Base-by-base conservation (phyloP, 2,888 invertebrate genomes). In the Synanthedon tipuliformis region DNA sequence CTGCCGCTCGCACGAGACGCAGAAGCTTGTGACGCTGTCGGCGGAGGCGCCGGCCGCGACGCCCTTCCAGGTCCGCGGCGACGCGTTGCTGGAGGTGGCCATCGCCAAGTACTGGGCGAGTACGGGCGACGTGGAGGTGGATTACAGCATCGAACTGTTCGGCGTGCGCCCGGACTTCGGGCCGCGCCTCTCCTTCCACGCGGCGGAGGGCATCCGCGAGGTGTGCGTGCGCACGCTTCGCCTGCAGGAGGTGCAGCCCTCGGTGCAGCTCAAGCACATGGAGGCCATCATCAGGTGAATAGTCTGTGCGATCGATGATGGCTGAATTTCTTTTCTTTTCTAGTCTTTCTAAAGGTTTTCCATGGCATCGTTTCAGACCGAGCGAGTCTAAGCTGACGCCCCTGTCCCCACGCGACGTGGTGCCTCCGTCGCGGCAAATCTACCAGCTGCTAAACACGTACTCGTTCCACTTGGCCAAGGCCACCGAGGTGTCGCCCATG, bases 31-130 rank as follows among this genome's bases (percentile, higher is more conserved):
- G 53, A 89, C 89, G 15, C 89, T 95, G 51, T 90, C 90, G 40
- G 90, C 93, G 1, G 92, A 93, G 62, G 90, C 91, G 51, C 93
- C 95, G 61, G 88, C 90, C 4, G 75, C 88, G 34, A 89, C 93
- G 66, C 90, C 91, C 55, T 95, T 97, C 77, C 90, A 90, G 66
- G 91, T 96, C 50, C 88, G 92, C 91, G 92, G 93, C 54, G 93
- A 93, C 56, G 85, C 92, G 23, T 93, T 95, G 16, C 77, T 98
- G 55, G 98, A 99, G 83, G 83, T 98, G 48, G 95, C 93, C 54
- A 89, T 98, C 57, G 96, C 96, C 8, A 97, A 97, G 79, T 97
- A 96, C 89, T 98, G 98, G 98, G 95, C 97, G 10, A 96, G 94
- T 86, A 88, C 94, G 53, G 96, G 96, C 34, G 94, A 94, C 49